Percentiles rank a stretch among this genome's conserved stretches.
Evolutionary conservation across 2,888 invertebrate genomes (phyloP).

Genomic region (Boloria selene): DNA sequence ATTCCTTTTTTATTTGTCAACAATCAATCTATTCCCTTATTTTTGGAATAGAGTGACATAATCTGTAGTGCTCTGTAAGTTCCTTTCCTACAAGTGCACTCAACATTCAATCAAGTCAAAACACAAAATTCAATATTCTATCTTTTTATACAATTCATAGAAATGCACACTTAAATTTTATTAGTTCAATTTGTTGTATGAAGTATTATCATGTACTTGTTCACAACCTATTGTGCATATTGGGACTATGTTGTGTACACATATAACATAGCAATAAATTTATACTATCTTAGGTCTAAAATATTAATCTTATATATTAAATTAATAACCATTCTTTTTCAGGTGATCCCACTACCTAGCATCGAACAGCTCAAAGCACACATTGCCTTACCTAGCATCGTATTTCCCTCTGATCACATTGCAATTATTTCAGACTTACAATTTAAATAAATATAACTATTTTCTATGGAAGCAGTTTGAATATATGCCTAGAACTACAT

Average conservation of each 20-base stretch:
- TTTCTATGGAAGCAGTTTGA: not conserved
- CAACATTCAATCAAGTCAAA: too few relatives aligned
- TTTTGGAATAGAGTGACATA: too few relatives aligned
- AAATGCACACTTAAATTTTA: too few relatives aligned
- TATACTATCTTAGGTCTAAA: not conserved
- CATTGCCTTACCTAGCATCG: constrained; percentile 92
- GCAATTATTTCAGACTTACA: constrained; percentile 92
- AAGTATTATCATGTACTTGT: too few relatives aligned
- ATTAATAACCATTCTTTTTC: constrained; percentile 46
- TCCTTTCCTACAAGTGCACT: too few relatives aligned
- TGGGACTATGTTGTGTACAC: not conserved
- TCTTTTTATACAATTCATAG: too few relatives aligned
- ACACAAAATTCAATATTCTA: too few relatives aligned
- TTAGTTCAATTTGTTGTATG: too few relatives aligned
- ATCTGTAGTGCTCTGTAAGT: too few relatives aligned
- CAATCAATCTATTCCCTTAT: not conserved
- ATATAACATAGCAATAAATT: too few relatives aligned
- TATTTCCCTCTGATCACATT: constrained; percentile 97
- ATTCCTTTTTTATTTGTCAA: too few relatives aligned
- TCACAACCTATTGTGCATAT: not conserved
- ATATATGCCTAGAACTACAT: not conserved
- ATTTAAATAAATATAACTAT: constrained; percentile 51
- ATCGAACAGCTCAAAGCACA: constrained; percentile 88
- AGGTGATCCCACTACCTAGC: constrained; percentile 91
- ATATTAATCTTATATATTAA: not conserved